These are phyloP conservation scores for Dunckerocampus dactyliophorus DNA, from an alignment of 2,113 vertebrate species.

Conservation along the genomic window DNA sequence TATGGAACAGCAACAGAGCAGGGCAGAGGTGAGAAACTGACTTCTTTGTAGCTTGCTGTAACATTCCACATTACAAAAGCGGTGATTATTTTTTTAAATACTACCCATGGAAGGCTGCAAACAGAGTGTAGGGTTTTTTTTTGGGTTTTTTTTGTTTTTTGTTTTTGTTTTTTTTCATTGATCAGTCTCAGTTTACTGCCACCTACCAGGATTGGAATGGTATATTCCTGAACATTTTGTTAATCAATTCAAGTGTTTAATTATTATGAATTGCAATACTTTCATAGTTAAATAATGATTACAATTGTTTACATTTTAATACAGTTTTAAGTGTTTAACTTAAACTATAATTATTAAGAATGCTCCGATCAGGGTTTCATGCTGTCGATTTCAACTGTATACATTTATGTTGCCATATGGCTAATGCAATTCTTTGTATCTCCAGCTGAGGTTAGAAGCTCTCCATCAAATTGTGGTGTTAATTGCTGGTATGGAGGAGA, in stretches of 20 bases:
- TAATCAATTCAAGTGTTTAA: no score
- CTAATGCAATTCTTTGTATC: not conserved
- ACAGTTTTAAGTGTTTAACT: no score
- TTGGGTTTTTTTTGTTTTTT: no score
- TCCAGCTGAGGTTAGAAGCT: conserved; percentile 90
- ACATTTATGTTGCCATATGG: not conserved
- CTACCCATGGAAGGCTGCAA: not conserved
- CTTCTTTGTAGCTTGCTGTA: not conserved
- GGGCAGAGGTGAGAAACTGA: conserved; percentile 81
- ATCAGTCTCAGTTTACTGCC: not conserved
- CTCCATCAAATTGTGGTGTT: conserved; percentile 95
- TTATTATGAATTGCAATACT: no score
- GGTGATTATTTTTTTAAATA: not conserved
- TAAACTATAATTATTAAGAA: no score
- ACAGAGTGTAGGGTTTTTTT: not conserved
- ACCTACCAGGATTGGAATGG: not conserved
- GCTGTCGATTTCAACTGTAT: not conserved
- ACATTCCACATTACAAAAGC: no score
- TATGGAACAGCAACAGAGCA: conserved; percentile 93
- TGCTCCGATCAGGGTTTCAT: no score
- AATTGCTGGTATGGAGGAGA: conserved; percentile 96
- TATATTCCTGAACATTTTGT: not conserved
- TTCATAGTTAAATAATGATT: no score
- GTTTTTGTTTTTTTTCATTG: not conserved
- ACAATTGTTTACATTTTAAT: no score